Conservation (phyloP, 2,888 invertebrate species). For the Lasius fuliginosus region DNA sequence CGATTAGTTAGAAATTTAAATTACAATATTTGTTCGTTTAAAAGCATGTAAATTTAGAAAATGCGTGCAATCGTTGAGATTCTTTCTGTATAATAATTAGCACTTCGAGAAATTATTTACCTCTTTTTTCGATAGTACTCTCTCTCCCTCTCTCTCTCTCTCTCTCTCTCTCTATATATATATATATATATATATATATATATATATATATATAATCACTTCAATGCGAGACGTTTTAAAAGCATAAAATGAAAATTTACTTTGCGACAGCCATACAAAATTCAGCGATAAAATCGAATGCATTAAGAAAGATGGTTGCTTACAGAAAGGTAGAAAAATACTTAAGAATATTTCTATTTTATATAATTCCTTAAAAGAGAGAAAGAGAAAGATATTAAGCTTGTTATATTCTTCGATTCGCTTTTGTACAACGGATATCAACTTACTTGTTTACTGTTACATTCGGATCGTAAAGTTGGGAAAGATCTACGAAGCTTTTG, state of each 20-base stretch:
- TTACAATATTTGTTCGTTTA: not conserved
- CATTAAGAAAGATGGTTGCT: not conserved
- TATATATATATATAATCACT: not conserved
- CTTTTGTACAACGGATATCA: not conserved
- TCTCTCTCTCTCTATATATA: not conserved
- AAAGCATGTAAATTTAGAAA: constrained; percentile 3
- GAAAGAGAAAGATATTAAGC: not conserved
- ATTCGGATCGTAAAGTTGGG: constrained; percentile 80
- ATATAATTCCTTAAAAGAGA: not conserved
- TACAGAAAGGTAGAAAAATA: not conserved
- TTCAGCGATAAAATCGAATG: not conserved
- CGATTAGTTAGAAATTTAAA: not conserved
- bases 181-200: not conserved
- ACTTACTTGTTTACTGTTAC: constrained; percentile 83
- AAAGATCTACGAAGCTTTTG: constrained; percentile 84
- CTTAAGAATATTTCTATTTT: not conserved
- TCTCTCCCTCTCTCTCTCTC: too few relatives aligned
- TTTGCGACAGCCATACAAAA: not conserved
- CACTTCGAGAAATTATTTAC: too few relatives aligned
- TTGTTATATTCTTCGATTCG: not conserved
- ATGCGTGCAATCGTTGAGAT: not conserved
- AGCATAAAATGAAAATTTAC: not conserved
- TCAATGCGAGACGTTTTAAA: not conserved
- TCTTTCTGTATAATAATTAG: not conserved
- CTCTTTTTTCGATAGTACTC: too few relatives aligned